Evolutionary conservation across 2,113 vertebrate species (phyloP).

Genomic region (Actenoides hombroni): DNA sequence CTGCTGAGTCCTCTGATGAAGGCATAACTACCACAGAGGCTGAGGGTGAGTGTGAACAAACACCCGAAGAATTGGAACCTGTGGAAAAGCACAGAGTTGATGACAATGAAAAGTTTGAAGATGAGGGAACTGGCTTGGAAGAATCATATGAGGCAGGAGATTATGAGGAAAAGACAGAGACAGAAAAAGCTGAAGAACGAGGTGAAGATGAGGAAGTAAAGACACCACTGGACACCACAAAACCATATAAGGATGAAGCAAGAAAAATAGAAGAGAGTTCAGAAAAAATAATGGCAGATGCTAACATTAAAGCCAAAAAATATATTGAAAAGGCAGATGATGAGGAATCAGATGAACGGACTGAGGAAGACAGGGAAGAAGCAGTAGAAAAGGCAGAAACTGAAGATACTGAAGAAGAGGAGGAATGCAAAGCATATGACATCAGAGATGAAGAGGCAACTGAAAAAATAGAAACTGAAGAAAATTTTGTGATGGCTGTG

Average conservation of each 20-base stretch:
- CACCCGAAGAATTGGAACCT: slow-evolving; percentile 85
- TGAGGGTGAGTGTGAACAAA: slow-evolving; percentile 88
- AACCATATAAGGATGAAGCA: slow-evolving; percentile 12
- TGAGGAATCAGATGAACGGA: slow-evolving; percentile 68
- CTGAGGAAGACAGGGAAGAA: slow-evolving; percentile 77
- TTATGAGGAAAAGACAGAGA: slow-evolving; percentile 92
- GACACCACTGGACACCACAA: slow-evolving; percentile 18
- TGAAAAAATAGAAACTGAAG: slow-evolving; percentile 65
- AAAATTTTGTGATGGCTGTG: slow-evolving; percentile 75
- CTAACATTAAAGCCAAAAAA: slow-evolving; percentile 29
- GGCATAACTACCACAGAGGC: slow-evolving; percentile 92
- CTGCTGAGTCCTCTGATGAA: slow-evolving; percentile 88
- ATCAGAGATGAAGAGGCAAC: slow-evolving; percentile 71
- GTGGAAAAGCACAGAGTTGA: slow-evolving; percentile 80
- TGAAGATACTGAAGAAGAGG: slow-evolving; percentile 73
- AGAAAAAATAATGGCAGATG: slow-evolving; percentile 54
- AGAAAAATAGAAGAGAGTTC: slow-evolving; percentile 17
- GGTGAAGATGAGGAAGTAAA: slow-evolving; percentile 72
- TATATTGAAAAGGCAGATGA: slow-evolving; percentile 70
- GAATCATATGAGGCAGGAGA: slow-evolving; percentile 88
- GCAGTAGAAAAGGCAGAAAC: slow-evolving; percentile 75
- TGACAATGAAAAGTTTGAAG: slow-evolving; percentile 89
- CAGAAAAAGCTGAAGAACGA: slow-evolving; percentile 86
- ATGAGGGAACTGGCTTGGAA: slow-evolving; percentile 90
- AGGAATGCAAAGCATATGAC: slow-evolving; percentile 74